These are phyloP conservation scores for Pungitius pungitius DNA, from an alignment of 2,113 vertebrate genomes.

Conservation along the genomic window DNA sequence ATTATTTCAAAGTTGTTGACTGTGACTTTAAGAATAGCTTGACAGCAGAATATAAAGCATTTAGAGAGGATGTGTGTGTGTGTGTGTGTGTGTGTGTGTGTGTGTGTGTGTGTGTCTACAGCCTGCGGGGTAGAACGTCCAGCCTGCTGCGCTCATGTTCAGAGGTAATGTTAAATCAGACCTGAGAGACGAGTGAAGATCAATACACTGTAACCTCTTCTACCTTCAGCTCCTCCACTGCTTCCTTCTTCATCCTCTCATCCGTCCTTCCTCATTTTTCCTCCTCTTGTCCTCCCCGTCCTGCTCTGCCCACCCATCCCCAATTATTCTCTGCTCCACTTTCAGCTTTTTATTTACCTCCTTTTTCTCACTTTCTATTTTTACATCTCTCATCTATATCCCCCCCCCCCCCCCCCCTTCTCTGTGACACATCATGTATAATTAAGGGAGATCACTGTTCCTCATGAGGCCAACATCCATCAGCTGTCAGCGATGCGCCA, in stretches of 20 bases:
- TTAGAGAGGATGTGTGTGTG: not conserved
- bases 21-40: conserved; percentile 25
- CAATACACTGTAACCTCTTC: conserved; percentile 56
- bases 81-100: conserved; percentile 16
- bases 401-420: conserved; percentile 26
- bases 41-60: conserved; percentile 15
- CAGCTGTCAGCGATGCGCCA: conserved; percentile 61
- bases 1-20: conserved; percentile 32
- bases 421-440: conserved; percentile 75
- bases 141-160: conserved; percentile 55
- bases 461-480: conserved; percentile 69
- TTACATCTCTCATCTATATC: conserved; percentile 38
- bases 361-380: conserved; percentile 51
- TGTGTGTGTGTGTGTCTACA: conserved; percentile 27
- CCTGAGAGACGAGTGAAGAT: conserved; percentile 47
- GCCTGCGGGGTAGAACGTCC: conserved; percentile 26
- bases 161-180: conserved; percentile 48
- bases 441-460: conserved; percentile 75
- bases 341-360: conserved; percentile 35
- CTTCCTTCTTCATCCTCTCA: conserved; percentile 3
- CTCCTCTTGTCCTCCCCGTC: conserved; percentile 8
- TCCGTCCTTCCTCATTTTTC: conserved; percentile 11
- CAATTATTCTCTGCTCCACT: conserved; percentile 43
- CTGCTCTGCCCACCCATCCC: conserved; percentile 18
- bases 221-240: conserved; percentile 23